Evolutionary conservation across 2,113 vertebrate species (phyloP).

Genomic region (Eulemur macaco): DNA sequence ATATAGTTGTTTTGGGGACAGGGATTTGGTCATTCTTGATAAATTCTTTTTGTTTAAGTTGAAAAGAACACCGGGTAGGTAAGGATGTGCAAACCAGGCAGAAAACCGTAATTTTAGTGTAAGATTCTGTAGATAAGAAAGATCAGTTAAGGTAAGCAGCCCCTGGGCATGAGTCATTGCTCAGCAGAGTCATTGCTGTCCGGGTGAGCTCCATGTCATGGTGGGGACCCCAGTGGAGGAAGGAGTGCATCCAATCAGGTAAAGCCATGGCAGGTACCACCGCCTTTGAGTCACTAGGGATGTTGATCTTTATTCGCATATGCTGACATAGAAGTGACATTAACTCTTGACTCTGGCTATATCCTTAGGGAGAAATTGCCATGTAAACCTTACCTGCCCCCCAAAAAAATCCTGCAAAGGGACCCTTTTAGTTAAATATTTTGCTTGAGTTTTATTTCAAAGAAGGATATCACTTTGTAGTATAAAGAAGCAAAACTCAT

Average conservation of each 20-base stretch:
- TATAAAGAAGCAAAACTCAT: background rate
- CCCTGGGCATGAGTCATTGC: background rate
- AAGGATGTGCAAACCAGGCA: background rate
- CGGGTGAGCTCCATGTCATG: background rate
- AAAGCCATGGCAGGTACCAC: background rate
- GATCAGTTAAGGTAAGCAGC: background rate
- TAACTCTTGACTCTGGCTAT: background rate
- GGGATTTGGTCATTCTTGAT: background rate
- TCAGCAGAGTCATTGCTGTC: background rate
- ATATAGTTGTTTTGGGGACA: background rate
- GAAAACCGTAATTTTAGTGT: background rate
- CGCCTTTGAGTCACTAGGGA: background rate
- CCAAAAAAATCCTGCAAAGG: accelerated
- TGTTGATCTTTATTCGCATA: background rate
- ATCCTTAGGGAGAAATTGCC: background rate
- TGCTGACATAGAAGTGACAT: background rate
- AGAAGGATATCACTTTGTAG: background rate
- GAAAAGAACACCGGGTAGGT: background rate
- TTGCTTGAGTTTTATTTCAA: background rate
- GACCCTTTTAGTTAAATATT: background rate
- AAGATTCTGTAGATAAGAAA: background rate
- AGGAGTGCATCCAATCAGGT: background rate
- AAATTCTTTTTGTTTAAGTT: background rate
- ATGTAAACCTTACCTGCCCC: background rate
- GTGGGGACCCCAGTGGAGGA: background rate